Conservation (phyloP, 1,140 invertebrate genomes). For the Sesamia nonagrioides region DNA sequence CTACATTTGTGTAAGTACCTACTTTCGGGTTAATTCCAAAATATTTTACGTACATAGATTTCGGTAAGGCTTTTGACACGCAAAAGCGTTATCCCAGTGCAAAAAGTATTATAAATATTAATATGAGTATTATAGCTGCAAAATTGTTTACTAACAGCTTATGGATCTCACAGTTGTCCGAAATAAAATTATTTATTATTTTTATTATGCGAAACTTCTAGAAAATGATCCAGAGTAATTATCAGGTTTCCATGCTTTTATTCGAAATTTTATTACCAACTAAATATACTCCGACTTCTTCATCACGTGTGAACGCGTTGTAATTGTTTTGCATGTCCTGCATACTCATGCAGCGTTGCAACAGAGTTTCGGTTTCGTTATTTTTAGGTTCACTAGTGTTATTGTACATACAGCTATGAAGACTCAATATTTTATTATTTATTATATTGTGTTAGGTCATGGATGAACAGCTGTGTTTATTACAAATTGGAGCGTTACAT, state of each 20-base stretch:
- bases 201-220: neutral
- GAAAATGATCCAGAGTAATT: neutral
- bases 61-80: slow-evolving; percentile 8
- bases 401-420: slow-evolving; percentile 27
- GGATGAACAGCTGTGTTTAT: slow-evolving; percentile 40
- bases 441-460: slow-evolving; percentile 29
- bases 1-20: neutral
- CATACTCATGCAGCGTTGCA: slow-evolving; percentile 36
- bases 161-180: too few species aligned
- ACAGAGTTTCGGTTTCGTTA: slow-evolving; percentile 20
- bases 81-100: too few species aligned
- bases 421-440: slow-evolving; percentile 40
- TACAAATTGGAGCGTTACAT: neutral
- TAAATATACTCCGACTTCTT: slow-evolving; percentile 23
- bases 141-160: too few species aligned
- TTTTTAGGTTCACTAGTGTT: slow-evolving; percentile 27
- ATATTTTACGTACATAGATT: neutral
- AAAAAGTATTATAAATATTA: too few species aligned
- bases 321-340: slow-evolving; percentile 45
- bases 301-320: slow-evolving; percentile 35
- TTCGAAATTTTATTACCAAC: slow-evolving; percentile 14
- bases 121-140: too few species aligned
- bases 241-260: neutral
- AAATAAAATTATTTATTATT: too few species aligned
- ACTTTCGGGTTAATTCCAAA: slow-evolving; percentile 5